Evolutionary conservation across 1,140 invertebrate species (phyloP), one percentile per base, ranked within the genome.

Genomic region (Camponotus vicinus): DNA sequence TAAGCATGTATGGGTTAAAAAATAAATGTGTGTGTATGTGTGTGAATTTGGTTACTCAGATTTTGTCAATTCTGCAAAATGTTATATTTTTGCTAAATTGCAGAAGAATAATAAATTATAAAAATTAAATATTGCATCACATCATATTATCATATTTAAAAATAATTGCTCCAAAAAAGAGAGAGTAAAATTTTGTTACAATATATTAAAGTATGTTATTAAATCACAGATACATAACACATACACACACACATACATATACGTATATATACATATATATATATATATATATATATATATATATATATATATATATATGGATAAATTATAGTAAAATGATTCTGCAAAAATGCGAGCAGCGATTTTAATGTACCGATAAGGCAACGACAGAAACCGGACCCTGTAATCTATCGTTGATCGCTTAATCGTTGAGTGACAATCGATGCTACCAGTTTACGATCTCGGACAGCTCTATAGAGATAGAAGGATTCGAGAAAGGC

Each of bases 381-480:
- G 15, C 37, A n/a, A 66, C 42, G 64, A 40, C 37, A 37, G 71
- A 73, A 82, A 82, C 79, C 79, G 52, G 55, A 83, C 75, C 40
- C 18, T 21, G 11, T 83, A 83, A 88, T 89, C 89, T 70, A 87
- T 70, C 37, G 49, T 15, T 55, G 18, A 82, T 63, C 61, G 34
- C 79, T 88, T 78, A 78, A 90, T 90, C 84, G 13, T 8, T 52
- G 52, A 88, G 86, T 76, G 71, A 61, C 85, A 80, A 87, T 88
- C 88, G 88, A 90, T 90, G 87, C 79, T 61, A 73, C 79, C 55
- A 55, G 18, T n/a, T 83, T 73, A 49, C 69, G 57, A 75, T 55
- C 21, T 83, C 79, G 27, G 32, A 73, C 55, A 18, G 57, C 42
- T 59, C 49, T 32, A 27, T 45, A 42, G 52, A 57, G 40, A 32